Evolutionary conservation across 1,140 invertebrate genomes (phyloP), one percentile per base, ranked within the genome.

Genomic region (Latrodectus geometricus): DNA sequence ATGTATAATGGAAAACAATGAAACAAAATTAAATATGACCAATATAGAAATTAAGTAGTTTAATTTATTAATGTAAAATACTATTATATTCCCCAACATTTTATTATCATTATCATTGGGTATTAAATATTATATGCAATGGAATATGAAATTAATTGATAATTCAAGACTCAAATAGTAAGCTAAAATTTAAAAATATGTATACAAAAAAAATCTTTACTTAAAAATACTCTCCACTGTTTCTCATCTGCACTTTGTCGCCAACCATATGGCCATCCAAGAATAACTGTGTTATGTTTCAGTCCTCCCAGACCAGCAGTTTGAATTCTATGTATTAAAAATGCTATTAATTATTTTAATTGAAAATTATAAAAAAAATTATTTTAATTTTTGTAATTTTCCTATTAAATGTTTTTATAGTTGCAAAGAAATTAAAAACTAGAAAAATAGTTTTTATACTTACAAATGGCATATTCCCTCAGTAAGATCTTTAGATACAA

Each of bases 201-300:
- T 65, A 65, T 65, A 17, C n/a, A n/a, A 65, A 35, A 35, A 56
- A 9, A 20, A 20, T 17, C 68, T 74, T 78, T 72, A 79, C 72
- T 95, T 65, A 98, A 92, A 91, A 98, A 98, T 2, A 95, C 94
- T 88, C 95, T 94, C 95, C 96, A 97, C 49, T 95, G 96, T 8
- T 77, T 86, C n/a, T 86, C 83, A 89, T 97, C 95, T 87, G 96
- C 94, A 15, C 94, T 95, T 86, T 97, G 95, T 72, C 96, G 93
- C 98, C 98, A 99, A n/a, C 96, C 95, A 90, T 98, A 97, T 0
- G 98, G 98, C 98, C 98, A 99, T 4, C 97, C 97, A 35, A 99
- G 92, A 88, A 99, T 96, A 9, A 99, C 97, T 3, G 98, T 99
- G 91, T 99, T 99, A 48, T 98, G 98, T 91, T 98, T 98, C 92